Evolutionary conservation across 2,797 vertebrate species (phyloP).

Genomic region (Rhynchonycteris naso): DNA sequence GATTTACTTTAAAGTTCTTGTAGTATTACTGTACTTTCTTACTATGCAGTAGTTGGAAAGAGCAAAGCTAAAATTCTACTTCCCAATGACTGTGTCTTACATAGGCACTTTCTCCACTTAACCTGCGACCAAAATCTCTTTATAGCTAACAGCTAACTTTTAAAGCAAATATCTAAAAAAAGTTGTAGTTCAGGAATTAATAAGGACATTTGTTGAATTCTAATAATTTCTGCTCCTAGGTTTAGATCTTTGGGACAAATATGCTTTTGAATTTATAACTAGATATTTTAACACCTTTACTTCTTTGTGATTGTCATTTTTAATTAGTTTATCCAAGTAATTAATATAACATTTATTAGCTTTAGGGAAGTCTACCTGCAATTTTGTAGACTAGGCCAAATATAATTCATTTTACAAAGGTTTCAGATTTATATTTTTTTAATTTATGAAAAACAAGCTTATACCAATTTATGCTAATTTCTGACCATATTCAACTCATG

Average conservation of each 20-base stretch:
- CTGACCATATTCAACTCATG: neutral
- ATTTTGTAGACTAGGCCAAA: neutral
- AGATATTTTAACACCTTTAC: neutral
- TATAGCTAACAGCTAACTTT: neutral
- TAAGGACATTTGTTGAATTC: neutral
- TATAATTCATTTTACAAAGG: neutral
- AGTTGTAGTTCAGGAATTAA: neutral
- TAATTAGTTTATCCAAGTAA: neutral
- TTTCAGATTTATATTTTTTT: neutral
- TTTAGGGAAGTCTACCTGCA: neutral
- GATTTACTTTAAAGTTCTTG: neutral
- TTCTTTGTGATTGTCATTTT: neutral
- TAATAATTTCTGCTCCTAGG: neutral
- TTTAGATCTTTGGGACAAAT: neutral
- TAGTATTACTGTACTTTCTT: neutral
- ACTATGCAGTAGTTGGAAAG: neutral
- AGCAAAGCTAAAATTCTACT: neutral
- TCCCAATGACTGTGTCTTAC: neutral
- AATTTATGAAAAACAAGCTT: neutral
- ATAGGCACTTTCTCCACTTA: neutral
- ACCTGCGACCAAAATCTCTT: neutral
- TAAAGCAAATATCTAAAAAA: neutral
- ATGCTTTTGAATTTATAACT: constrained; percentile 22
- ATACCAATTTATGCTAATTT: neutral
- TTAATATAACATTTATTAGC: constrained; percentile 4